Evolutionary conservation across 2,113 vertebrate species (phyloP), one percentile per base, ranked within the genome.

Genomic region (Prunella himalayana): DNA sequence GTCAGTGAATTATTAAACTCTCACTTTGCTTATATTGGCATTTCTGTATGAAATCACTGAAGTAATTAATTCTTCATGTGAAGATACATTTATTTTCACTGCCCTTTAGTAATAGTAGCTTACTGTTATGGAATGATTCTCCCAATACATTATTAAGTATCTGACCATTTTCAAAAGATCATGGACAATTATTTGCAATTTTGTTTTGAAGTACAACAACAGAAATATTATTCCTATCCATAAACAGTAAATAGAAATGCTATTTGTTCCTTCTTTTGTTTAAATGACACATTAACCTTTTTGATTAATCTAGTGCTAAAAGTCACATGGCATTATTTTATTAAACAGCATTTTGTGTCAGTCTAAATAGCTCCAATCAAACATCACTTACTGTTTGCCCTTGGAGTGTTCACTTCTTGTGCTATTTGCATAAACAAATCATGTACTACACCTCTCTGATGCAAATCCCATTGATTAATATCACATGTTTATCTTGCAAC

Each of bases 371-470:
- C 24, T 88, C 57, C 57, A 92, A 90, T 96, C 94, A 96, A 95
- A 94, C 42, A 91, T 76, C 77, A 81, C 44, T 96, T 93, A 81
- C 41, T 90, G 41, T 88, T 93, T 95, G 89, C 82, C 92, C 94
- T 95, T 94, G 95, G 73, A 94, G 69, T 61, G 63, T 81, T 96
- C 72, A 81, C 20, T 79, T 94, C 81, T 92, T 72, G 7, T 47
- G 66, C 60, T 94, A 94, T 95, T 95, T 95, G 86, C 81, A 95
- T 95, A 94, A 96, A 96, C 73, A 96, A 88, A 95, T 95, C 37
- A 94, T 71, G 59, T 51, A 96, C 90, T 86, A 76, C 25, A 77
- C 63, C 33, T 83, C 82, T 91, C 63, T 83, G 59, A 90, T 93
- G 89, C 80, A 90, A 96, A 93, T 95, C 30, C 19, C 65, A 75